These are phyloP conservation scores for Sebastes iracundus DNA, from an alignment of 2,797 vertebrate species.

Conservation along the genomic window DNA sequence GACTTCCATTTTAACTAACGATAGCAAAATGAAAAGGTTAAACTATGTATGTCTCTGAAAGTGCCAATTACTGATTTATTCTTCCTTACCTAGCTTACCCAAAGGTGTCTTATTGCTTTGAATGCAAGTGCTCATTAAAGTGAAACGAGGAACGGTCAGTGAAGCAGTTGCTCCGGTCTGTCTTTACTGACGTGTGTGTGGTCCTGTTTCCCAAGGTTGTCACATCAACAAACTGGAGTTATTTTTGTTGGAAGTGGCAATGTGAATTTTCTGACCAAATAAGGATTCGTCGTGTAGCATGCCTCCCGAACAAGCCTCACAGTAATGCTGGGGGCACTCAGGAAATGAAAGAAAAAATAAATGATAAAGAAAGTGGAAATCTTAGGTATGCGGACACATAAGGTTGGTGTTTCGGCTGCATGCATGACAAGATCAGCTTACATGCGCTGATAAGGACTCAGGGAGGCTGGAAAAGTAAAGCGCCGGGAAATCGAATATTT, in stretches of 20 bases:
- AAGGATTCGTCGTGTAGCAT: constrained; percentile 73
- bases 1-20: background rate
- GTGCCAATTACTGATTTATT: constrained; percentile 6
- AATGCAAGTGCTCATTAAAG: constrained; percentile 50
- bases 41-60: constrained; percentile 3
- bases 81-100: constrained; percentile 12
- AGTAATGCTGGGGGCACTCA: constrained; percentile 40
- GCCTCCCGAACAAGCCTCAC: constrained; percentile 47
- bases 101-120: constrained; percentile 6
- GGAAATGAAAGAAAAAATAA: constrained; percentile 46
- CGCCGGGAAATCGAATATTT: constrained; percentile 22
- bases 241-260: constrained; percentile 81
- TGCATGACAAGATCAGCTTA: constrained; percentile 28
- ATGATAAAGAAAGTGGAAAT: constrained; percentile 34
- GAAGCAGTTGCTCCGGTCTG: constrained; percentile 66
- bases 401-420: constrained; percentile 49
- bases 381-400: constrained; percentile 29
- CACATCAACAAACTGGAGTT: constrained; percentile 81
- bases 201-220: constrained; percentile 79
- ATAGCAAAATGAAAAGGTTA: background rate
- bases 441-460: constrained; percentile 44
- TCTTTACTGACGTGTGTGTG: constrained; percentile 77
- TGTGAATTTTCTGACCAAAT: constrained; percentile 83
- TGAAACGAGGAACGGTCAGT: constrained; percentile 40
- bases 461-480: constrained; percentile 26